Evolutionary conservation across 2,797 vertebrate species (phyloP), one percentile per base, ranked within the genome.

Genomic region (Coracias cyanogaster): DNA sequence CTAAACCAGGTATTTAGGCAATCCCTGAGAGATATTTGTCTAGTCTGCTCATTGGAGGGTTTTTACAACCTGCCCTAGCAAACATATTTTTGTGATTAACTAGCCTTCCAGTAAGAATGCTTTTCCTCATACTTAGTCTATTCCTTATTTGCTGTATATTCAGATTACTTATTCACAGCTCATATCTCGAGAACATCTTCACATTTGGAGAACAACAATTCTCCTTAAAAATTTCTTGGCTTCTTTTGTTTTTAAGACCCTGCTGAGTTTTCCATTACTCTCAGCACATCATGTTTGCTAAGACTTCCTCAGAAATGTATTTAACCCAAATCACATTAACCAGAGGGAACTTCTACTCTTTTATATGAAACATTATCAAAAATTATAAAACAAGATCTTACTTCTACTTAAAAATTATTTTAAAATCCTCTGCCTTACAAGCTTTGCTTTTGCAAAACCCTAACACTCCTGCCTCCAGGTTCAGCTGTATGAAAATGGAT

Each of bases 131-230:
- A 51, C 29, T 72, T 78, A 49, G 17, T 54, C 41, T 60, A 3
- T 41, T 71, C 74, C 33, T 90, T 46, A 29, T 12, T 24, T 88
- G 29, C 35, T 74, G 16, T 82, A 10, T n/a, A 9, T 78, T 60
- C 64, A 48, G 28, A 69, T 52, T 88, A 22, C 33, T 90, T 94
- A 52, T 17, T 60, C 64, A 73, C 17, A 57, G 13, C 26, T 84
- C 9, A 0, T 37, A 28, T 16, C n/a, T 81, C 0, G 0, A 78
- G 29, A 82, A 15, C 41, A 66, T 14, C 33, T 85, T 54, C 43
- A 9, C 67, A 24, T 67, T 15, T 58, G 46, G 65, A 48, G 31
- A 73, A 82, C 9, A 55, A 41, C 17, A 62, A 11, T n/a, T 90
- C 8, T 52, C 31, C 31, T 85, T 73, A 77, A 58, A 64, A 61